A percentile compares a stretch with the other conserved stretches of the same genome.
Conservation (phyloP, 1,140 invertebrate species). For the Paraescarpia echinospica region DNA sequence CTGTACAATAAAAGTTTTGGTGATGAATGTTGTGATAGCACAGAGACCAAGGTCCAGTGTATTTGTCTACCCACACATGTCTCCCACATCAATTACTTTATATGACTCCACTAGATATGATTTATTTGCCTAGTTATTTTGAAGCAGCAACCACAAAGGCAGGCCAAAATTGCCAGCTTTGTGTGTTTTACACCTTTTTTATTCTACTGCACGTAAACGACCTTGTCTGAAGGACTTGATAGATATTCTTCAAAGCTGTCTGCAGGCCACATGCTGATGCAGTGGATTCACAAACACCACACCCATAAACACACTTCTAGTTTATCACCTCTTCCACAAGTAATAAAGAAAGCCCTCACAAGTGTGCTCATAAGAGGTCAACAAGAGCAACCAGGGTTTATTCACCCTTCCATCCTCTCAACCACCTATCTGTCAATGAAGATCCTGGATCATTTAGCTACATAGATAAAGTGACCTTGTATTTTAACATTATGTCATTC, state of each 20-base stretch:
- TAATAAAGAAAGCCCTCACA: neutral
- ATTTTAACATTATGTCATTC: too few relatives aligned
- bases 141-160: neutral
- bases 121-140: conserved; percentile 2
- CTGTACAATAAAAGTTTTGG: neutral
- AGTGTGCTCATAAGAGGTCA: neutral
- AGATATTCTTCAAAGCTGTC: neutral
- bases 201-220: neutral
- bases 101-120: neutral
- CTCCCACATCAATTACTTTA: neutral
- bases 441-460: too few relatives aligned
- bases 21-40: neutral
- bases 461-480: too few relatives aligned
- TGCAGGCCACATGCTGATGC: conserved; percentile 3
- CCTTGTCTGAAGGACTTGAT: neutral
- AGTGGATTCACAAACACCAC: neutral
- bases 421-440: too few relatives aligned
- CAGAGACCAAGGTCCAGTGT: neutral
- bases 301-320: neutral
- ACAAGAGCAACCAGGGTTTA: neutral
- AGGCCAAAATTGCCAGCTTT: neutral
- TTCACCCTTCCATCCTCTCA: neutral
- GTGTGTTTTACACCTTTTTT: neutral
- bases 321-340: neutral
- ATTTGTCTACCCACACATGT: neutral